These are phyloP conservation scores for Turritopsis dohrnii DNA, from an alignment of 30 jellyfish, hydroid and myxozoan genomes.

Conservation along the genomic window DNA sequence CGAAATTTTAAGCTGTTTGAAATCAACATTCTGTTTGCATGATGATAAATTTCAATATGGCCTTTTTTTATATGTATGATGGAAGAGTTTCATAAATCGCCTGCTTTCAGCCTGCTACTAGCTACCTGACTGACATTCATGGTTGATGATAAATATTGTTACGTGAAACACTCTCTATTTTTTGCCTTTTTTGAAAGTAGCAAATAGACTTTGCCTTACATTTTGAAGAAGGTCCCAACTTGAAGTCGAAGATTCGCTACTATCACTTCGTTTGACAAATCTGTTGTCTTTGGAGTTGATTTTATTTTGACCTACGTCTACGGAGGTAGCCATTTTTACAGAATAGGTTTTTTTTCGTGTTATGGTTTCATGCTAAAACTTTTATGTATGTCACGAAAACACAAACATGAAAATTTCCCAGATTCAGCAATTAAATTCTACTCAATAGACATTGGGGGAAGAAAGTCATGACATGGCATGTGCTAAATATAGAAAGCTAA, in stretches of 20 bases:
- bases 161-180: too few relatives aligned
- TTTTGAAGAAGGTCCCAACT: conserved; percentile 95
- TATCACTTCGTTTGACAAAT: conserved; percentile 67
- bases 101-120: too few relatives aligned
- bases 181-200: not conserved
- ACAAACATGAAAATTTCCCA: not conserved
- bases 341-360: not conserved
- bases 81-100: too few relatives aligned
- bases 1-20: too few relatives aligned
- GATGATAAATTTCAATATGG: too few relatives aligned
- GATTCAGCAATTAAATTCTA: not conserved
- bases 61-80: too few relatives aligned
- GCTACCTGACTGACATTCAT: too few relatives aligned
- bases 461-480: not conserved
- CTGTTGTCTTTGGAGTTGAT: conserved; percentile 31
- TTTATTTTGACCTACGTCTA: conserved; percentile 20
- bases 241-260: conserved; percentile 82
- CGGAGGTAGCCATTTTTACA: conserved; percentile 46
- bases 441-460: not conserved
- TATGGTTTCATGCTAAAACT: not conserved
- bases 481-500: not conserved
- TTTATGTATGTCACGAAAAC: not conserved
- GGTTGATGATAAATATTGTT: too few relatives aligned
- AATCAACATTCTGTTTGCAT: too few relatives aligned
- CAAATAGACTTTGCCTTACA: conserved; percentile 30